Percentiles rank a stretch among this genome's conserved stretches.
phyloP scores from a whole-genome alignment of 2,888 invertebrate genomes.

The Sphaerophoria taeniata region DNA sequence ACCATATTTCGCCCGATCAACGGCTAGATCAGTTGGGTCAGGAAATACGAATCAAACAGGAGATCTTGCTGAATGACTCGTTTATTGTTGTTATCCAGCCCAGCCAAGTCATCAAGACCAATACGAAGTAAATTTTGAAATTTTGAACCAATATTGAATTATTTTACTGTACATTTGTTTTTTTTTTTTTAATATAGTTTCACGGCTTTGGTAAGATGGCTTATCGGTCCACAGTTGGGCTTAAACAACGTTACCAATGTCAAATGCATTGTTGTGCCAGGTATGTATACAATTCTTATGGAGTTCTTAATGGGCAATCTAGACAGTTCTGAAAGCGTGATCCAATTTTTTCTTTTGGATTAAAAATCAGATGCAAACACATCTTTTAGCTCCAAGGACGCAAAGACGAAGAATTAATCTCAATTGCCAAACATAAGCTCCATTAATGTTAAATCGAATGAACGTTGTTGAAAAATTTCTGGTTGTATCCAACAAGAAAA shows the following conservation, averaged over 20 bases:
- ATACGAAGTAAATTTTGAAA: constrained; percentile 17
- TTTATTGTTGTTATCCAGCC: constrained; percentile 32
- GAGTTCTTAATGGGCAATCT: no score
- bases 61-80: constrained; percentile 4
- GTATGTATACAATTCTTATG: constrained; percentile 75
- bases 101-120: constrained; percentile 23
- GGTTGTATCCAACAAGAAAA: no score
- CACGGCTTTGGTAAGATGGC: constrained; percentile 95
- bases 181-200: constrained; percentile 85
- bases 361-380: no score
- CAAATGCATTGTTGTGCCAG: constrained; percentile 84
- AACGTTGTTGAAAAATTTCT: no score
- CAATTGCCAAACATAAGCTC: no score
- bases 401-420: no score
- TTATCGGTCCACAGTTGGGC: constrained; percentile 96
- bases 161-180: neutral
- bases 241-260: constrained; percentile 96
- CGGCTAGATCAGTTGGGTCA: neutral
- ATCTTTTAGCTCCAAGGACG: no score
- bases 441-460: no score
- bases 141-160: neutral
- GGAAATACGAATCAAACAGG: neutral
- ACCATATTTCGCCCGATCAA: neutral
- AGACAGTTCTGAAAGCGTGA: no score
- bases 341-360: no score